Base-by-base conservation (phyloP, 2,113 vertebrate species). In the Lipotes vexillifer region DNA sequence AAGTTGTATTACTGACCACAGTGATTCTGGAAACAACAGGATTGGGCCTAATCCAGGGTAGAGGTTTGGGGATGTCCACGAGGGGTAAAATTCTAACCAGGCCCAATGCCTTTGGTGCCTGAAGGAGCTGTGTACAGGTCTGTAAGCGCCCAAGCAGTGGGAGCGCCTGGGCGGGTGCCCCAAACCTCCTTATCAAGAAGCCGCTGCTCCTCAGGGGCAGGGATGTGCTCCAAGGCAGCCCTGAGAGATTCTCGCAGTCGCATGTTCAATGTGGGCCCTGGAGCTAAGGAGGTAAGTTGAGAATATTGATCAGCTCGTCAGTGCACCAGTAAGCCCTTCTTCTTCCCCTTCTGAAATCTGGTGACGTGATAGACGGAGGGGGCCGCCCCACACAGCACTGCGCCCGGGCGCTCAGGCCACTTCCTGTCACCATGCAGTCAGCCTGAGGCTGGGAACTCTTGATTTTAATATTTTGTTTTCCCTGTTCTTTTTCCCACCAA, bases 231-330 rank as follows among this genome's bases (percentile, higher is more conserved):
- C 0, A 1, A n/a, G 21, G 71, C 57, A 75, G 84, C n/a, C 84
- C 93, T 85, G 84, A n/a, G 84, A 90, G 84, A 86, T 65, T 92
- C 90, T 95, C 78, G 23, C 27, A 33, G 93, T 84, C 63, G 57
- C 2, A 0, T 88, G 92, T 97, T 97, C 95, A 88, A 25, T 96
- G 66, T 97, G 94, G 95, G 44, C 9, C 77, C 82, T 90, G 88
- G 23, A 80, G 81, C 69, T 95, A 81, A 95, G 95, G 44, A 93
- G 57, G 69, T 88, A 95, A 97, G 93, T 88, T 95, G 93, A 96
- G 93, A 95, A 59, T 90, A 96, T 72, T 57, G 96, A 96, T 81
- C 75, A 84, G 69, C 63, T 90, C 80, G 85, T 97, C 93, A 81
- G 59, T 44, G 66, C 9, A 78, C 84, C 94, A 77, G 90, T 65